Percentiles rank a stretch among this genome's conserved stretches.
phyloP scores from a whole-genome alignment of 2,888 invertebrate genomes.

The Tricholauxania praeusta region DNA sequence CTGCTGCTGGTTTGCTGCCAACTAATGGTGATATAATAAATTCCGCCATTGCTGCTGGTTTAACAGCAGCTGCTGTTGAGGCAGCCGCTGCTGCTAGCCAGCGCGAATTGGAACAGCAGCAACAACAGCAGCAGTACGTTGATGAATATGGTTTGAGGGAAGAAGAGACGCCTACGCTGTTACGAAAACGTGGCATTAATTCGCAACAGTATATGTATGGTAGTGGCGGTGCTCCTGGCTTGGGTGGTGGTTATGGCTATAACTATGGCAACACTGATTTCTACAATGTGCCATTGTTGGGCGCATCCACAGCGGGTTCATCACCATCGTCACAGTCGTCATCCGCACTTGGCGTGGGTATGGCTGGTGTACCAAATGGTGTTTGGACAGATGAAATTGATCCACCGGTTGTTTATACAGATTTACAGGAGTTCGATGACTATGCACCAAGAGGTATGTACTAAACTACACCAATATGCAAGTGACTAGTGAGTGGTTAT shows the following conservation, averaged over 20 bases:
- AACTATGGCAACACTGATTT: slow-evolving; percentile 40
- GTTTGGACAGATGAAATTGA: slow-evolving; percentile 66
- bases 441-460: slow-evolving; percentile 59
- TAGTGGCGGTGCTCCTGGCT: slow-evolving; percentile 20
- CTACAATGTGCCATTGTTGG: slow-evolving; percentile 49
- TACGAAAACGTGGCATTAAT: slow-evolving; percentile 65
- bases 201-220: slow-evolving; percentile 53
- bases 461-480: neutral
- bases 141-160: slow-evolving; percentile 43
- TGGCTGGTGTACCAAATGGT: slow-evolving; percentile 56
- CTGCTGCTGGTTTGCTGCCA: slow-evolving; percentile 43
- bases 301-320: neutral
- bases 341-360: slow-evolving; percentile 44
- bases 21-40: slow-evolving; percentile 58
- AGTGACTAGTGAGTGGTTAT: too few species aligned
- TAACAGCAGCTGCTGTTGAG: slow-evolving; percentile 56
- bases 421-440: slow-evolving; percentile 64
- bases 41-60: slow-evolving; percentile 50
- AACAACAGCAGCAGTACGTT: slow-evolving; percentile 45
- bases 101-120: slow-evolving; percentile 51
- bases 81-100: slow-evolving; percentile 58
- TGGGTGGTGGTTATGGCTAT: slow-evolving; percentile 4
- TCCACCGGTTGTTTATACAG: slow-evolving; percentile 57
- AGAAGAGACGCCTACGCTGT: slow-evolving; percentile 55
- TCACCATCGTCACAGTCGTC: slow-evolving; percentile 14